Conservation (phyloP, 2,797 vertebrate genomes). For the Syndactyla subalaris region DNA sequence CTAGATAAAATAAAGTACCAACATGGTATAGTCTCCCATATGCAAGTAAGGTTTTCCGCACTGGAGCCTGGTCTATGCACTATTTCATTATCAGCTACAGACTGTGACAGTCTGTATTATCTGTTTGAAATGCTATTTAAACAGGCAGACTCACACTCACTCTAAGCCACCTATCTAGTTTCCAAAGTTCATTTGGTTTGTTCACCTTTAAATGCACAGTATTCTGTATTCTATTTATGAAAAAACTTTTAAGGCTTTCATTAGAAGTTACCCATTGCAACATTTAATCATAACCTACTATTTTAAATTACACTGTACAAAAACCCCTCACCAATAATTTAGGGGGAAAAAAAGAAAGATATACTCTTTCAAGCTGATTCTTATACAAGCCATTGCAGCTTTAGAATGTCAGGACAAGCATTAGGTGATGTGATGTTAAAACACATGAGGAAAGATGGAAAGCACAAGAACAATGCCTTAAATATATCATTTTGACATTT, state of each 20-base stretch:
- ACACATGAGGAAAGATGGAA: not conserved
- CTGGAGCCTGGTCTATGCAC: fast-evolving
- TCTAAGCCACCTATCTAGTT: not conserved
- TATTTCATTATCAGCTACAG: not conserved
- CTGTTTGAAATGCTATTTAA: not conserved
- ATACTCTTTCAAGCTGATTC: not conserved
- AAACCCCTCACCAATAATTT: not conserved
- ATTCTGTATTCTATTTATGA: not conserved
- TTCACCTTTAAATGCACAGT: not conserved
- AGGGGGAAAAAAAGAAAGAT: not conserved
- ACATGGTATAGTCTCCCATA: not conserved
- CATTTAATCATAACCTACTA: not conserved
- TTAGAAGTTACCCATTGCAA: not conserved
- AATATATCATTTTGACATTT: not conserved
- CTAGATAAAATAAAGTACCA: not conserved
- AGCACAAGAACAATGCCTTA: not conserved
- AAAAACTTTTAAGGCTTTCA: not conserved
- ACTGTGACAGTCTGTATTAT: not conserved
- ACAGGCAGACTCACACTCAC: not conserved
- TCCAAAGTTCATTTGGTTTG: not conserved
- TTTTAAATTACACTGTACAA: not conserved
- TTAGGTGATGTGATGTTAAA: not conserved
- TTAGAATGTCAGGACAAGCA: not conserved
- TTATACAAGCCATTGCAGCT: not conserved
- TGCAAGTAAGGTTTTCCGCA: not conserved